Percentiles rank a stretch among this genome's conserved stretches.
Evolutionary conservation across 2,113 vertebrate genomes (phyloP).

Genomic region (Bos indicus): DNA sequence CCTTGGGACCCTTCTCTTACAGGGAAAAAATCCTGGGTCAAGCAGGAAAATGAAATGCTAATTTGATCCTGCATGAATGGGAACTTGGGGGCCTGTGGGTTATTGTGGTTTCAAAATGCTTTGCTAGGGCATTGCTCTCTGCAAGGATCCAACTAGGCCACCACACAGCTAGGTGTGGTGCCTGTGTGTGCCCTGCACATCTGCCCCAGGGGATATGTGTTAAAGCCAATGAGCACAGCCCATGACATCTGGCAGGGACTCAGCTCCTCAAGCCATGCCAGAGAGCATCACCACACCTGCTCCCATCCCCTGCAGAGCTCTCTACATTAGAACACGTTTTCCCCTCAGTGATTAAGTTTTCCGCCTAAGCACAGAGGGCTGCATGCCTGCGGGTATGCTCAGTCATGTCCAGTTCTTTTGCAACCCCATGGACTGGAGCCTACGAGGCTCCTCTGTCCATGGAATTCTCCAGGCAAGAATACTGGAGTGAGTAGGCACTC

Average conservation of each 20-base stretch:
- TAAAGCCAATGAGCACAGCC: not conserved
- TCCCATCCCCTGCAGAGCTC: not conserved
- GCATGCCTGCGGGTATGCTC: fast-evolving
- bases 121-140: not conserved
- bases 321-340: not conserved
- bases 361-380: not conserved
- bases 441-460: not conserved
- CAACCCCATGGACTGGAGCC: not conserved
- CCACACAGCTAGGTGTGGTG: no score
- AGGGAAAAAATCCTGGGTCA: not conserved
- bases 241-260: not conserved
- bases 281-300: not conserved
- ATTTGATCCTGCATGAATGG: not conserved
- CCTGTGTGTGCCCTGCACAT: not conserved
- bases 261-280: not conserved
- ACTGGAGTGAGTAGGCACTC: not conserved
- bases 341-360: not conserved
- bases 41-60: not conserved
- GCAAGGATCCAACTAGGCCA: not conserved
- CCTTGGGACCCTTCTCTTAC: not conserved
- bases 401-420: not conserved
- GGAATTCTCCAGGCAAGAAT: not conserved
- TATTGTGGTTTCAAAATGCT: not conserved
- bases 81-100: not conserved
- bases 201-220: not conserved